Evolutionary conservation across 2,888 invertebrate genomes (phyloP), one percentile per base, ranked within the genome.

Genomic region (Rhimphoctona megacephalus): DNA sequence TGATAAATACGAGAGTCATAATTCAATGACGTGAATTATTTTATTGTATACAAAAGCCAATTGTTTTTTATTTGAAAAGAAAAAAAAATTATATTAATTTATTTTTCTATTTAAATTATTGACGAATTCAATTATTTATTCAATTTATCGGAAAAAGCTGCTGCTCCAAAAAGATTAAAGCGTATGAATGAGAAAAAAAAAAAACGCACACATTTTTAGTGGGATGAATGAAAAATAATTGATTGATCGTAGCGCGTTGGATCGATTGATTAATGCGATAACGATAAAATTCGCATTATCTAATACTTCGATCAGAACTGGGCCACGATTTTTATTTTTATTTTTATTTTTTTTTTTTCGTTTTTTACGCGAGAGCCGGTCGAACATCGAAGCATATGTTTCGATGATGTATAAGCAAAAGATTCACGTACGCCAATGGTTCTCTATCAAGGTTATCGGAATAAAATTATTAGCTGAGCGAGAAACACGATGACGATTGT

Each of bases 361-460:
- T 57, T 25, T 14, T 66, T 36, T n/a, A 36, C 6, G 8, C 39
- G n/a, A 9, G 39, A 67, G 39, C 36, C n/a, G 11, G 39, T 22
- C 11, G 2, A 39, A 67, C 39, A 39, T 67, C 67, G 46, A 4
- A 43, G 46, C 49, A 72, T 46, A 36, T 46, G 30, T 22, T 49
- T 14, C 46, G 49, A 30, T 46, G 72, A 72, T 30, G 49, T 52
- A 49, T 30, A 19, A 22, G 57, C 11, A 25, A 57, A 25, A 57
- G 19, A 8, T 66, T 30, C 57, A 46, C 54, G 64, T 36, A 49
- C 64, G 74, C 25, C 46, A 49, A 83, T 85, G 78, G 2, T 61
- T 81, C 49, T 19, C 73, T n/a, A 79, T 85, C 82, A 85, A 85
- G 78, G 85, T 85, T 79, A 79, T 85, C 82, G 79, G 69, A 82